phyloP scores from a whole-genome alignment of 2,888 invertebrate species.

The Ferrisia virgata region DNA sequence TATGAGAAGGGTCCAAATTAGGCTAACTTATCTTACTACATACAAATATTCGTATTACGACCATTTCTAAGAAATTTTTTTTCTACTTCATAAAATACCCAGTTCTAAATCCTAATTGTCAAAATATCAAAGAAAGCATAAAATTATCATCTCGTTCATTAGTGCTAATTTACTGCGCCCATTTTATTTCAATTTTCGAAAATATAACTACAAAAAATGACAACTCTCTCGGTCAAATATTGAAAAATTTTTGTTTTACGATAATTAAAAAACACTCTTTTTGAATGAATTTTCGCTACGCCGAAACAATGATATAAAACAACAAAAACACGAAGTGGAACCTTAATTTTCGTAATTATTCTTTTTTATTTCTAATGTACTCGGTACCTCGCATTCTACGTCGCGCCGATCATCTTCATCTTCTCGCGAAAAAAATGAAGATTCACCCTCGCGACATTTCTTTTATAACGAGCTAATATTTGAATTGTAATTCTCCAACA shows the following conservation, averaged over 20 bases:
- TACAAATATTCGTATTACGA: too few species aligned
- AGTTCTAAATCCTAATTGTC: too few species aligned
- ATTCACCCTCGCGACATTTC: not conserved
- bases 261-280: not conserved
- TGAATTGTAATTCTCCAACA: not conserved
- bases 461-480: not conserved
- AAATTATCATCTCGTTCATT: too few species aligned
- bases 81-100: too few species aligned
- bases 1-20: too few species aligned
- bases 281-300: not conserved
- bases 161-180: too few species aligned
- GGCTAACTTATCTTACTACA: too few species aligned
- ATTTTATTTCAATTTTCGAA: too few species aligned
- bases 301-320: not conserved
- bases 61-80: too few species aligned
- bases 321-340: not conserved
- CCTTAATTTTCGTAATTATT: not conserved
- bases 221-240: not conserved
- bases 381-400: too few species aligned
- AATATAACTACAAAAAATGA: too few species aligned
- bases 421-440: not conserved
- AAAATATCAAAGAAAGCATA: too few species aligned
- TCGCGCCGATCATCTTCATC: not conserved
- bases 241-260: not conserved
- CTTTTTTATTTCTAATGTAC: not conserved